Evolutionary conservation across 2,797 vertebrate species (phyloP).

Genomic region (Anomalospiza imberbis): DNA sequence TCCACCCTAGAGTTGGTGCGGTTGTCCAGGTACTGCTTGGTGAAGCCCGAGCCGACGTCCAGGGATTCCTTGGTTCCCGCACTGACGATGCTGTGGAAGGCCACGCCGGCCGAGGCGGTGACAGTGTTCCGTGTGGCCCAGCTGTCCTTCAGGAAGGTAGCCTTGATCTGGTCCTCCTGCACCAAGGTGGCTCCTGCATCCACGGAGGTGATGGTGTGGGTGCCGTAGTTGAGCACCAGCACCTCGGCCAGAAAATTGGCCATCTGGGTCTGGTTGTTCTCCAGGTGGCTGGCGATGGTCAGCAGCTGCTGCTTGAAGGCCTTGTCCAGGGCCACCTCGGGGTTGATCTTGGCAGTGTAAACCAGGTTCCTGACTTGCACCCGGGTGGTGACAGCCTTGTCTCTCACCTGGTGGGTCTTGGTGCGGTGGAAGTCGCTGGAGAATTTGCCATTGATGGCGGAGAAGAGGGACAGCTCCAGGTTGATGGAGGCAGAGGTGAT

Average conservation of each 20-base stretch:
- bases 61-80: slow-evolving; percentile 51
- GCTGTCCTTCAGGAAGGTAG: slow-evolving; percentile 77
- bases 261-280: slow-evolving; percentile 86
- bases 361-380: slow-evolving; percentile 87
- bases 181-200: slow-evolving; percentile 84
- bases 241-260: slow-evolving; percentile 83
- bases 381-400: slow-evolving; percentile 78
- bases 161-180: slow-evolving; percentile 85
- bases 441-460: slow-evolving; percentile 83
- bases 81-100: slow-evolving; percentile 79
- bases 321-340: slow-evolving; percentile 76
- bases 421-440: slow-evolving; percentile 80
- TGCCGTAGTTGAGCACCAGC: slow-evolving; percentile 88
- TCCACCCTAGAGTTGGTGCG: slow-evolving; percentile 80
- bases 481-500: slow-evolving; percentile 81
- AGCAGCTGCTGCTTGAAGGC: slow-evolving; percentile 78
- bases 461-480: slow-evolving; percentile 74
- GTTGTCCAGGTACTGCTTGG: slow-evolving; percentile 79
- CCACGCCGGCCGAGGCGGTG: slow-evolving; percentile 69
- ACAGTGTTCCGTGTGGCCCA: slow-evolving; percentile 47
- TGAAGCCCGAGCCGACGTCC: slow-evolving; percentile 32
- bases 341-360: slow-evolving; percentile 81
- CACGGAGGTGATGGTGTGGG: slow-evolving; percentile 83
- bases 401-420: slow-evolving; percentile 87
- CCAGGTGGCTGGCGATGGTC: slow-evolving; percentile 81